phyloP scores from a whole-genome alignment of 2,113 vertebrate genomes.

The Perca schrenkii region DNA sequence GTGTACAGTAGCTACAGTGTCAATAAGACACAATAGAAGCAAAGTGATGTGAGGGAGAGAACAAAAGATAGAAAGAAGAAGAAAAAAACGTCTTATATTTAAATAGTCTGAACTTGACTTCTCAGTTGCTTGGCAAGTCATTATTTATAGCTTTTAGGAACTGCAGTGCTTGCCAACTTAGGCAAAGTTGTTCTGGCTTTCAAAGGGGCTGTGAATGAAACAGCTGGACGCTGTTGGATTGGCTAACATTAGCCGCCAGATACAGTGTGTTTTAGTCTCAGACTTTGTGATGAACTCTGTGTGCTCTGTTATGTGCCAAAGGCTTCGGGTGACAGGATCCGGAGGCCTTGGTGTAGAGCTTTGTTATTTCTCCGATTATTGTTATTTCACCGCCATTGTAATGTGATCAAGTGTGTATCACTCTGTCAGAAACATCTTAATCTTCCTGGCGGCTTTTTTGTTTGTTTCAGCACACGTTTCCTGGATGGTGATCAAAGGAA shows the following conservation, averaged over 20 bases:
- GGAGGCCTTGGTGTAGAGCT: conserved; percentile 56
- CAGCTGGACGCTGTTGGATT: conserved; percentile 73
- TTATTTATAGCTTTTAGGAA: conserved; percentile 75
- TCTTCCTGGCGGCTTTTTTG: conserved; percentile 64
- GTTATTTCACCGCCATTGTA: conserved; percentile 80
- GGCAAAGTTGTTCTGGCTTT: conserved; percentile 52
- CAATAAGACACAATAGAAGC: conserved; percentile 36
- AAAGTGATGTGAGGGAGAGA: conserved; percentile 12
- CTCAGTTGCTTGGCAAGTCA: conserved; percentile 46
- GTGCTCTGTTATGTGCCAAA: conserved; percentile 51
- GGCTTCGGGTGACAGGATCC: conserved; percentile 66
- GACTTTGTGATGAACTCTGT: conserved; percentile 64
- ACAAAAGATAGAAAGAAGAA: conserved; percentile 8
- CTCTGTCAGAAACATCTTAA: conserved; percentile 72
- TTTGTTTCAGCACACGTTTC: conserved; percentile 76
- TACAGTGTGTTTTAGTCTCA: conserved; percentile 51
- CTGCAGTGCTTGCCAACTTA: conserved; percentile 49
- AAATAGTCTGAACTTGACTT: conserved; percentile 61
- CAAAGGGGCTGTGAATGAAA: conserved; percentile 66
- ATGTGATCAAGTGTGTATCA: conserved; percentile 77
- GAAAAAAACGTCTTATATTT: conserved; percentile 47
- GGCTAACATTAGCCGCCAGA: conserved; percentile 61
- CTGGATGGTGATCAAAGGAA: conserved; percentile 80
- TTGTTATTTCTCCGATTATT: conserved; percentile 78
- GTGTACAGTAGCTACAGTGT: conserved; percentile 50